Conservation (phyloP, 2,797 vertebrate genomes). For the Onychomys torridus region DNA sequence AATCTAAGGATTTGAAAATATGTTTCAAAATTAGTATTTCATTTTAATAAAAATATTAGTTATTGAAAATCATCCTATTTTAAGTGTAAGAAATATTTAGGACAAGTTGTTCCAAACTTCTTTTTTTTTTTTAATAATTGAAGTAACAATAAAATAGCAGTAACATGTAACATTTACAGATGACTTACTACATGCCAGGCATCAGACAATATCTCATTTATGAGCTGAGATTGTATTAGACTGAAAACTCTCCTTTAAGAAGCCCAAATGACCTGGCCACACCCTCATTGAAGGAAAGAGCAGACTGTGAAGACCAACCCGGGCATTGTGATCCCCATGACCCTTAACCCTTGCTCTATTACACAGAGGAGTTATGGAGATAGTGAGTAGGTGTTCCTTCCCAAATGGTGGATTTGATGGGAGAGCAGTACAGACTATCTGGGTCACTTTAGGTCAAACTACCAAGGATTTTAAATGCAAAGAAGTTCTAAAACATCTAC, state of each 20-base stretch:
- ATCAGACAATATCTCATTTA: slow-evolving; percentile 6
- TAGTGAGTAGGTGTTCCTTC: background rate
- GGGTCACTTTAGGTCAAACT: background rate
- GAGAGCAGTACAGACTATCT: background rate
- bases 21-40: background rate
- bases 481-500: background rate
- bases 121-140: slow-evolving; percentile 10
- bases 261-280: background rate
- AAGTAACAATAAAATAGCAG: background rate
- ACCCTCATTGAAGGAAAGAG: background rate
- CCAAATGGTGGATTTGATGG: background rate
- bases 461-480: slow-evolving; percentile 6
- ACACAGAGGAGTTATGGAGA: background rate
- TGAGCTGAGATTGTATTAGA: background rate
- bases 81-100: slow-evolving; percentile 32
- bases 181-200: background rate
- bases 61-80: slow-evolving; percentile 10
- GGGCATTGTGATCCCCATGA: background rate
- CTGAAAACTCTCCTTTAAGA: background rate
- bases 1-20: background rate
- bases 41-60: background rate
- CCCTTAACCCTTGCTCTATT: background rate
- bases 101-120: background rate
- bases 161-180: background rate
- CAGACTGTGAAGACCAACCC: background rate